Evolutionary conservation across 2,113 vertebrate genomes (phyloP), one percentile per base, ranked within the genome.

Genomic region (Proterorhinus semilunaris): DNA sequence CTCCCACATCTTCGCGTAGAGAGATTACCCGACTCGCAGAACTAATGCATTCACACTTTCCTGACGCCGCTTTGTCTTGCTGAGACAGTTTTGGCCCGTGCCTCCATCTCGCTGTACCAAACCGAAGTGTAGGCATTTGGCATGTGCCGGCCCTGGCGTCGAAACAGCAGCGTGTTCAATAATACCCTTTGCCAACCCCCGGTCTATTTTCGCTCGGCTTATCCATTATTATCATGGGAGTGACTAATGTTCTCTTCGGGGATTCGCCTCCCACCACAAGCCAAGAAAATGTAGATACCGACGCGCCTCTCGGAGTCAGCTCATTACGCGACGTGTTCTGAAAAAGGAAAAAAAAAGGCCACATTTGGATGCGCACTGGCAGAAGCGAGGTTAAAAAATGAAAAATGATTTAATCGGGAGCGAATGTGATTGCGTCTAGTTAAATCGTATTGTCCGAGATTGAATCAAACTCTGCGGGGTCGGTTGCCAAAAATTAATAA

Each of bases 401-500:
- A n/a, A 86, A 86, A 21, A 21, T 69, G 80, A 87, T 87, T 79
- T 76, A 75, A 79, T 86, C 78, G 68, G 9, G 64, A 76, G 81
- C 71, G 78, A 87, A 87, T 87, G 75, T 73, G 88, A 90, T 86
- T 83, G 84, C 76, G 64, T 81, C 68, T 69, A 47, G 80, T 90
- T 81, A 86, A 88, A 91, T 78, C 79, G 88, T 76, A 82, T 86
- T 78, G 71, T 61, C 66, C 62, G 68, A 75, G 81, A 88, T 83
- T 65, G 82, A 84, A 83, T 87, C 81, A 69, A 86, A 76, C 80
- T 82, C 69, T 52, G 75, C 57, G 72, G 80, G 83, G 88, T 87
- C 73, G 59, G 82, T 44, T 82, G 85, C 78, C 86, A 85, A 86
- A 86, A 87, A 90, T 91, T 86, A 89, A 88, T 88, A 66, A 88